These are phyloP conservation scores for Ammodytes marinus DNA, from an alignment of 2,113 vertebrate genomes.

Conservation along the genomic window DNA sequence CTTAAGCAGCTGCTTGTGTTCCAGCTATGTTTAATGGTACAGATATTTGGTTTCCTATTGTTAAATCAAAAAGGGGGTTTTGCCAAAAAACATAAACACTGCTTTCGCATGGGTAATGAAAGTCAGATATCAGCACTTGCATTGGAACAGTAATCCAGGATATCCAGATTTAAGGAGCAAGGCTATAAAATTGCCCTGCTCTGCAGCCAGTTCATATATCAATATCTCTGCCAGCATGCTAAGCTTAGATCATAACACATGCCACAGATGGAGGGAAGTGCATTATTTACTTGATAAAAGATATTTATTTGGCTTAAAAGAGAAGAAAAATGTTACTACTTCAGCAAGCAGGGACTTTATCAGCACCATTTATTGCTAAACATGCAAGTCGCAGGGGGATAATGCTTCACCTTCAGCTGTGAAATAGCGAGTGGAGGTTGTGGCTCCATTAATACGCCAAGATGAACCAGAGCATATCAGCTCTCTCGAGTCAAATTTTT, in stretches of 20 bases:
- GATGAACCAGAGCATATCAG: constrained; percentile 61
- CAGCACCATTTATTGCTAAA: constrained; percentile 58
- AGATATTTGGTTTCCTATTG: constrained; percentile 1
- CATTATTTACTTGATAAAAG: constrained; percentile 39
- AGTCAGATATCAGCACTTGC: background rate
- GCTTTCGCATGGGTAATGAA: background rate
- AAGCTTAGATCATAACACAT: constrained; percentile 31
- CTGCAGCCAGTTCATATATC: constrained; percentile 2
- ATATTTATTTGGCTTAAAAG: constrained; percentile 35
- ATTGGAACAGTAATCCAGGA: background rate
- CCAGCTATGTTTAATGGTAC: background rate
- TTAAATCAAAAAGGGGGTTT: background rate
- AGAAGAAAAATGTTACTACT: constrained; percentile 38
- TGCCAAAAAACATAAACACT: background rate
- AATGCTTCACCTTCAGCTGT: constrained; percentile 64
- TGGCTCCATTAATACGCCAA: constrained; percentile 67
- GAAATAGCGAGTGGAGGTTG: constrained; percentile 61
- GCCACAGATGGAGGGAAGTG: constrained; percentile 25
- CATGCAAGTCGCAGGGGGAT: constrained; percentile 25
- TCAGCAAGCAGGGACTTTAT: constrained; percentile 34
- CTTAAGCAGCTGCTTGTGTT: background rate
- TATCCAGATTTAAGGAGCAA: background rate
- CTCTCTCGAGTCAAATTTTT: constrained; percentile 68
- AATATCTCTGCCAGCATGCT: constrained; percentile 10
- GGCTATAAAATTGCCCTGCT: constrained; percentile 5